phyloP scores from a whole-genome alignment of 2,797 vertebrate species.

The Phataginus tricuspis region DNA sequence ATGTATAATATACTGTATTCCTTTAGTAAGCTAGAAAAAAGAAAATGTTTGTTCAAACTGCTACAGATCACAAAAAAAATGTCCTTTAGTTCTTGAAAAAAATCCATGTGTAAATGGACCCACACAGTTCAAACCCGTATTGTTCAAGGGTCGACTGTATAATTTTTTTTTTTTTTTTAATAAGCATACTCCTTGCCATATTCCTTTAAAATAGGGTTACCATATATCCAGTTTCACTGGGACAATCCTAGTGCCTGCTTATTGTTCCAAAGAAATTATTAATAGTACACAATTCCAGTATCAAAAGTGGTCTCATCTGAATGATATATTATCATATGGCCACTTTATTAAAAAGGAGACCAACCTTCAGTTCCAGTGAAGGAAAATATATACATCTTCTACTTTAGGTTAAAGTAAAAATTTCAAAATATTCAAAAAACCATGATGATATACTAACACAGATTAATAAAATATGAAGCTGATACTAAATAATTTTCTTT shows the following conservation, averaged over 20 bases:
- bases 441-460: background rate
- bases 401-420: background rate
- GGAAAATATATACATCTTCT: background rate
- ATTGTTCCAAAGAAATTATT: background rate
- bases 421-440: constrained; percentile 45
- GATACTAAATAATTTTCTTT: constrained; percentile 9
- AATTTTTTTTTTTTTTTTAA: background rate
- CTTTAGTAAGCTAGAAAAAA: too few relatives aligned
- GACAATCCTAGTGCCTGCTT: background rate
- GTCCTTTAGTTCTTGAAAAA: too few relatives aligned
- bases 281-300: background rate
- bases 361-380: background rate
- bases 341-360: constrained; percentile 44
- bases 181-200: background rate
- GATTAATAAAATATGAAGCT: background rate
- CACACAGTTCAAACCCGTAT: too few relatives aligned
- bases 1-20: too few relatives aligned
- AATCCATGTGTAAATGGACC: too few relatives aligned
- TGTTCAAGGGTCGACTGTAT: too few relatives aligned
- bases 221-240: background rate
- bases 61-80: too few relatives aligned
- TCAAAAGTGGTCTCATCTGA: constrained; percentile 3
- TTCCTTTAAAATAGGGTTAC: background rate
- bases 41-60: too few relatives aligned
- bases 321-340: constrained; percentile 34